Percentiles rank a stretch among this genome's conserved stretches.
These are phyloP conservation scores for Synergus laeviventris DNA, from an alignment of 2,888 invertebrate genomes.

Conservation along the genomic window DNA sequence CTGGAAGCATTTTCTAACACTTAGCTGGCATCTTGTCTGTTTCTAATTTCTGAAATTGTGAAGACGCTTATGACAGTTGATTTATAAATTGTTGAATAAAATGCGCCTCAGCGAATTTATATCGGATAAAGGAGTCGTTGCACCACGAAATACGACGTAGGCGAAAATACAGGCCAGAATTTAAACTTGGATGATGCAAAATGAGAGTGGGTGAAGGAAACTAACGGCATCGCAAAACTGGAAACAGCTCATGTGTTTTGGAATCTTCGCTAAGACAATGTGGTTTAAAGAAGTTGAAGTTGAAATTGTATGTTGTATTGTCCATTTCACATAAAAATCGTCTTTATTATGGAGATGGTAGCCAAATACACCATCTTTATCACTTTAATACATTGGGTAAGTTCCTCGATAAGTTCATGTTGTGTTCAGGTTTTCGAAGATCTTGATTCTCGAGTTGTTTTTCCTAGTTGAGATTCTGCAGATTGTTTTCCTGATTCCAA, in stretches of 20 bases:
- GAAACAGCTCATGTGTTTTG: not conserved
- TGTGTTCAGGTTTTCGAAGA: not conserved
- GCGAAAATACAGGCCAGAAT: constrained; percentile 7
- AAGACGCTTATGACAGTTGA: not conserved
- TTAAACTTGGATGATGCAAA: not conserved
- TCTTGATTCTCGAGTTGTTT: not conserved
- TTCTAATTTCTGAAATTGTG: not conserved
- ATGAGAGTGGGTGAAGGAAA: constrained; percentile 4
- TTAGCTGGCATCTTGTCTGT: not conserved
- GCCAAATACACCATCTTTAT: too few relatives aligned
- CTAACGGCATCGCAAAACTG: not conserved
- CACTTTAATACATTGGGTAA: not conserved
- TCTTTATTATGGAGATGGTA: too few relatives aligned
- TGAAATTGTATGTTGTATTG: too few relatives aligned
- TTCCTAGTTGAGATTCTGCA: not conserved
- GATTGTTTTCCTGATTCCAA: not conserved
- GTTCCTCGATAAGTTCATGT: not conserved
- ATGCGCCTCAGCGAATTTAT: not conserved
- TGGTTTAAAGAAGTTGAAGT: too few relatives aligned
- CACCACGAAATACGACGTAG: not conserved
- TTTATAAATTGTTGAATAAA: not conserved
- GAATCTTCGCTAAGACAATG: too few relatives aligned
- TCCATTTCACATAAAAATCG: too few relatives aligned
- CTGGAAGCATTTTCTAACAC: not conserved
- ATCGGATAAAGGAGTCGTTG: not conserved